These are phyloP conservation scores for Coryphaenoides rupestris DNA, from an alignment of 2,113 vertebrate genomes.

Conservation along the genomic window DNA sequence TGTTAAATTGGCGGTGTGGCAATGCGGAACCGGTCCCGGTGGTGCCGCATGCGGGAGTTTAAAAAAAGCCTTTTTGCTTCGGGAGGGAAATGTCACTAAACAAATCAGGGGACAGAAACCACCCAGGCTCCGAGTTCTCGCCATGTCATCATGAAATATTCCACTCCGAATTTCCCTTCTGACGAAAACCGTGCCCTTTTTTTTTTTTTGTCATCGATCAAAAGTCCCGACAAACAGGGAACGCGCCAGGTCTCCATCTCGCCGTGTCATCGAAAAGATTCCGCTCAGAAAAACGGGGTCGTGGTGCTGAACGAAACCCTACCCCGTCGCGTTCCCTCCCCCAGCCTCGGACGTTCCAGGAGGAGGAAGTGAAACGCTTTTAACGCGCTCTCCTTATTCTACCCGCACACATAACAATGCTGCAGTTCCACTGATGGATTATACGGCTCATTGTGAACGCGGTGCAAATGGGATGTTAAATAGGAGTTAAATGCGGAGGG, in stretches of 20 bases:
- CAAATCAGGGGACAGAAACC: too few species aligned
- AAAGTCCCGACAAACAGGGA: too few species aligned
- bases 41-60: slow-evolving; percentile 40
- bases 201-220: neutral
- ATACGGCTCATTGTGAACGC: slow-evolving; percentile 23
- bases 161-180: too few species aligned
- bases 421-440: neutral
- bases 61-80: slow-evolving; percentile 36
- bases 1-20: slow-evolving; percentile 49
- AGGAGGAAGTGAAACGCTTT: neutral
- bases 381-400: neutral
- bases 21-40: slow-evolving; percentile 61
- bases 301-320: too few species aligned
- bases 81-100: neutral
- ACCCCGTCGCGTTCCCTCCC: too few species aligned
- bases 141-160: too few species aligned
- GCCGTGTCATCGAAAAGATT: too few species aligned
- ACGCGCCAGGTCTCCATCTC: too few species aligned
- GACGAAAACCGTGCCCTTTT: neutral
- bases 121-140: too few species aligned
- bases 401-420: neutral
- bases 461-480: slow-evolving; percentile 29
- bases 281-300: too few species aligned
- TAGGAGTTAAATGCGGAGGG: slow-evolving; percentile 29
- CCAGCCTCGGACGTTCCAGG: neutral